Conservation (phyloP, 53 echinoderm and acorn worm genomes). For the Crossaster papposus region DNA sequence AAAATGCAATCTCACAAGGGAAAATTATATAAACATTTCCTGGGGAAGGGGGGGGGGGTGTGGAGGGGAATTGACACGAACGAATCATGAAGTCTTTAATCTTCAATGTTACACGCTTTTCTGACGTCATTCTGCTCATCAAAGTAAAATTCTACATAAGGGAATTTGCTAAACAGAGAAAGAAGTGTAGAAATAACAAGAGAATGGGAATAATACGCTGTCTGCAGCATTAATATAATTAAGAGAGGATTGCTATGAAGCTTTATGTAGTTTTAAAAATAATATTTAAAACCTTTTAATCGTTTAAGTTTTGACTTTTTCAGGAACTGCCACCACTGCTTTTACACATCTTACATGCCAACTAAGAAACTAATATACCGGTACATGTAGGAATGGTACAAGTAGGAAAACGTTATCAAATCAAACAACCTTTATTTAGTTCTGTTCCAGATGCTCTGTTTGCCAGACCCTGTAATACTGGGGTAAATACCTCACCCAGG, state of each 20-base stretch:
- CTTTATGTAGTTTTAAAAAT: too few species aligned
- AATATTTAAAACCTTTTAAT: too few species aligned
- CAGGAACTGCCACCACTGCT: background rate
- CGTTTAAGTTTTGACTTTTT: too few species aligned
- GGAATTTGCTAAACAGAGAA: background rate
- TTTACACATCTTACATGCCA: constrained; percentile 16
- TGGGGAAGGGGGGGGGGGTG: too few species aligned
- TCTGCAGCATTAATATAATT: background rate
- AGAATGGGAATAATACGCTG: background rate
- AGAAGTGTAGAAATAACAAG: background rate
- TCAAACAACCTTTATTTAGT: constrained; percentile 35
- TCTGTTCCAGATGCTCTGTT: background rate
- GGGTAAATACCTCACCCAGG: constrained; percentile 65
- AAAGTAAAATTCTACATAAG: background rate
- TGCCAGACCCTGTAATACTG: constrained; percentile 28
- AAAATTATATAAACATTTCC: too few species aligned
- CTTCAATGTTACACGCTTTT: background rate
- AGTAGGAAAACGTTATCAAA: background rate
- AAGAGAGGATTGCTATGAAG: too few species aligned
- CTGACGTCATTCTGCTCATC: background rate
- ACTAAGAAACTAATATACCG: background rate
- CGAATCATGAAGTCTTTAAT: too few species aligned
- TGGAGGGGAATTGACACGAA: too few species aligned
- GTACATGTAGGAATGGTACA: too few species aligned
- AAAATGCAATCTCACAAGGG: too few species aligned